Base-by-base conservation (phyloP, 64 coral and sea anemone genomes). In the Dendronephthya gigantea region DNA sequence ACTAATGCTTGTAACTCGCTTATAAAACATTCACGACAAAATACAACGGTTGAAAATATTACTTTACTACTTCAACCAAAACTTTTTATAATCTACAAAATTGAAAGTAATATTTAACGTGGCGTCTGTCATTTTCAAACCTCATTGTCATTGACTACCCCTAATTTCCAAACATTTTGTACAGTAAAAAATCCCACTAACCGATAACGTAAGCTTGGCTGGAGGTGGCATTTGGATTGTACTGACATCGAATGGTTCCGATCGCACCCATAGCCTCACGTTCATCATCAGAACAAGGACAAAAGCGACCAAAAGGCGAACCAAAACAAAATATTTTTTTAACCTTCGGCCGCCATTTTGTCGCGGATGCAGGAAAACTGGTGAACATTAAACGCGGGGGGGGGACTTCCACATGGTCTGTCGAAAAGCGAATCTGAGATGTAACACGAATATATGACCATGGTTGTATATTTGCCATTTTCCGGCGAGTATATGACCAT, bases 171-270 rank as follows among this genome's bases (percentile, higher is more conserved):
- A 30, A 31, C 10, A 76, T 76, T 22, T 29, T 34, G 12, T 15
- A 29, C 25, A 1, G 23, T 28, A 13, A 74, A 2, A 74, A 19
- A 27, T 74, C 68, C 11, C n/a, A 74, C 90, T 88, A 70, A 98
- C 92, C 17, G 93, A 89, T 30, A 93, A 89, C 12, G 92, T 98
- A 65, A 98, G 59, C 86, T 93, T 98, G 50, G 95, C 81, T 23
- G 95, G 95, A 50, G 93, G 89, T 32, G 92, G 95, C 17, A 88
- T 87, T n/a, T 98, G 95, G n/a, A 98, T 93, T 83, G 95, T 92
- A 45, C 95, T 92, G 75, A 85, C 93, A 51, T 98, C 95, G 58
- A 98, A 98, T 0, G 95, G 89, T 52, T 98, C 95, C 38, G 92
- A 85, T 48, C 92, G 90, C 37, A 98, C 92, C 95, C 95, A 98